Base-by-base conservation (phyloP, 2,797 vertebrate species). In the Macropodus opercularis region DNA sequence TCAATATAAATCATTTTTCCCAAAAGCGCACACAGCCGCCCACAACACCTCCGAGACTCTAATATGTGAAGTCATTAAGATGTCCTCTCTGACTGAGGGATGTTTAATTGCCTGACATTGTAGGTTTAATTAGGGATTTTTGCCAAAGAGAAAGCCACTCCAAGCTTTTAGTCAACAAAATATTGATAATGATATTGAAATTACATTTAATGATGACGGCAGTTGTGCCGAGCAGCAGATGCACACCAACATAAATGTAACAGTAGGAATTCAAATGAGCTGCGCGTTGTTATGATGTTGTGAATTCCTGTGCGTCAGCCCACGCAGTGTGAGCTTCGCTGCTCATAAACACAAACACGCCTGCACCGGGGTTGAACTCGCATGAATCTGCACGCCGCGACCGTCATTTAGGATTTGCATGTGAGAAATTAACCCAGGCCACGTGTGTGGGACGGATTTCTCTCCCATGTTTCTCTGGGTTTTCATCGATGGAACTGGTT, bases 401-500 rank as follows among this genome's bases (percentile, higher is more conserved):
- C 35, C 41, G 39, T 48, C 46, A 39, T 69, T 67, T 44, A 32
- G 46, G 56, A 59, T 75, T 57, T 67, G 52, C 43, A 66, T 64
- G 42, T 31, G 12, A 57, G 35, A 75, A 73, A 80, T 63, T 41
- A 59, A 52, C 34, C 51, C 68, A 73, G 72, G 36, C 35, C 47
- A 71, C 54, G 75, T 36, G 65, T 66, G 71, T 63, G 65, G 73
- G 67, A 56, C 70, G 70, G 63, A 73, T 74, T 68, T 58, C 71
- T 73, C 48, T 56, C 83, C 84, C 77, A 72, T 78, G 70, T 80
- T 89, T 87, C 72, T 82, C 71, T 24, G 35, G 69, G 60, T 58
- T 84, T 77, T 75, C 74, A 78, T 71, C 68, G 81, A 87, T 69
- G 54, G 69, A 91, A 81, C 64, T 48, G 57, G 59, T 77, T 83